phyloP scores from a whole-genome alignment of 2,113 vertebrate genomes.

The Eretmochelys imbricata region DNA sequence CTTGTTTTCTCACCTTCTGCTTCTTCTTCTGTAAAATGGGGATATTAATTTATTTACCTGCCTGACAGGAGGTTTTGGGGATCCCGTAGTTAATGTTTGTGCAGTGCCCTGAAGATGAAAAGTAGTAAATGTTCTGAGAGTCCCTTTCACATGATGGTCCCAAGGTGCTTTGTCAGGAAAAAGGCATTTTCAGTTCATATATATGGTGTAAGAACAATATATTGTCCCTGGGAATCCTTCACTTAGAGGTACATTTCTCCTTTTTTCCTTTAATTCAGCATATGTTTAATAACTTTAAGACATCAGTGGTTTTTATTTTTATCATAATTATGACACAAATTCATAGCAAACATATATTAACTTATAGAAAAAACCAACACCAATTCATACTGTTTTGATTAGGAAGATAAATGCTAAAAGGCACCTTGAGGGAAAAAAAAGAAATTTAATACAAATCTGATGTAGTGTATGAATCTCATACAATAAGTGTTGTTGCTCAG shows the following conservation, averaged over 20 bases:
- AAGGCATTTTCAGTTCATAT: background rate
- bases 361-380: background rate
- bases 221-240: background rate
- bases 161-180: background rate
- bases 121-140: background rate
- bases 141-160: background rate
- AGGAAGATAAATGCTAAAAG: background rate
- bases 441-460: accelerated
- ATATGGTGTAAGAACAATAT: background rate
- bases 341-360: background rate
- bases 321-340: background rate
- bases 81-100: background rate
- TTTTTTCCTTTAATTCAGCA: background rate
- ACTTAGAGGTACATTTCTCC: background rate
- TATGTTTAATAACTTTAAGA: background rate
- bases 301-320: background rate
- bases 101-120: background rate
- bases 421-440: background rate
- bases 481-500: background rate
- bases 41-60: background rate
- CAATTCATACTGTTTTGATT: background rate
- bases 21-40: background rate
- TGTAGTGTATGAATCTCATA: background rate
- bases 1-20: background rate
- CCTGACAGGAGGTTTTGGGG: background rate